Conservation (phyloP, 2,113 vertebrate species). For the Ardeotis arabs region DNA sequence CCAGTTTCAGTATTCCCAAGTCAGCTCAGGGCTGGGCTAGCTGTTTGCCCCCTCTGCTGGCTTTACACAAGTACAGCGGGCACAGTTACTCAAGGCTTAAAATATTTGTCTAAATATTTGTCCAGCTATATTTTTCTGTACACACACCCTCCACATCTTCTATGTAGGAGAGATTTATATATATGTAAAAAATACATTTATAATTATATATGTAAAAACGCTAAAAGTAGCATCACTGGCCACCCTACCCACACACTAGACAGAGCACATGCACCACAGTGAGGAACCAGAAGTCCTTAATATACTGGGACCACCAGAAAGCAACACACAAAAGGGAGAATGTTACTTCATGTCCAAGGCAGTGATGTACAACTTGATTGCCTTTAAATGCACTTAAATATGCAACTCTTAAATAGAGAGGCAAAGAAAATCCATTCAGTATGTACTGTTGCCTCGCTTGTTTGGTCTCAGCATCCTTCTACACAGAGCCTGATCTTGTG, state of each 20-base stretch:
- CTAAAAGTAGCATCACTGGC: neutral
- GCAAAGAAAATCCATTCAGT: neutral
- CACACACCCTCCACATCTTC: neutral
- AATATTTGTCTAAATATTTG: neutral
- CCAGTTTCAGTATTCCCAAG: rapidly evolving
- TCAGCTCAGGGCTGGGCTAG: neutral
- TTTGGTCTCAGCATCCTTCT: neutral
- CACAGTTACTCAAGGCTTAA: neutral
- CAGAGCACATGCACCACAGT: neutral
- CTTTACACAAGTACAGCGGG: neutral
- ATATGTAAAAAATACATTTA: neutral
- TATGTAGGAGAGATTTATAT: neutral
- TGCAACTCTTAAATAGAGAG: neutral
- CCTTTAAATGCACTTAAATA: neutral
- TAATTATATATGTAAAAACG: neutral
- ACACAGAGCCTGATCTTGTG: neutral
- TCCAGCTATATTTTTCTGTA: neutral
- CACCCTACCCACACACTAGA: neutral
- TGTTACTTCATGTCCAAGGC: neutral
- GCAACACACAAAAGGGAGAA: neutral
- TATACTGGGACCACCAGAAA: neutral
- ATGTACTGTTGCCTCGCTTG: neutral
- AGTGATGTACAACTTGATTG: neutral
- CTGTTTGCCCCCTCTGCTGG: conserved; percentile 52
- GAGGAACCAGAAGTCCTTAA: neutral